These are phyloP conservation scores for Paraplagusia blochii DNA, from an alignment of 2,113 vertebrate genomes.

Conservation along the genomic window DNA sequence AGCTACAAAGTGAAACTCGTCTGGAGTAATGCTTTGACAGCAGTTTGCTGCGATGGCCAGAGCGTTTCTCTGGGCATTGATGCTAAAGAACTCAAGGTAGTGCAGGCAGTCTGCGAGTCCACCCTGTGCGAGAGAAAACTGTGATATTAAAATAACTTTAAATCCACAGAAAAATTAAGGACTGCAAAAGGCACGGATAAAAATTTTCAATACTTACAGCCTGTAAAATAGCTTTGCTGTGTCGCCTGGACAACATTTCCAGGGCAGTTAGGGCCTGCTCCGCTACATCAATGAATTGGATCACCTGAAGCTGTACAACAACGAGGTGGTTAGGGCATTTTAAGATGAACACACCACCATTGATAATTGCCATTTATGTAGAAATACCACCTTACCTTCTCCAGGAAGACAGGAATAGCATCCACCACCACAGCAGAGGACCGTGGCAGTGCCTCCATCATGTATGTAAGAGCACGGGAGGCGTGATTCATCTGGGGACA, in stretches of 20 bases:
- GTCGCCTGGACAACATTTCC: conserved; percentile 97
- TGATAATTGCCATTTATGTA: background rate
- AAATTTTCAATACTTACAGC: conserved; percentile 81
- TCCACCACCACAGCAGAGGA: conserved; percentile 98
- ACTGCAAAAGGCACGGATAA: background rate
- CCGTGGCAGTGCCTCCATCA: conserved; percentile 99
- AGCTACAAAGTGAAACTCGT: conserved; percentile 98
- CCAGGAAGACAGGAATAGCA: conserved; percentile 98
- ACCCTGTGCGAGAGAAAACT: conserved; percentile 74
- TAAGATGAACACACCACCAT: conserved; percentile 20
- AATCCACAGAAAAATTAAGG: background rate
- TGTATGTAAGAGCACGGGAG: conserved; percentile 97
- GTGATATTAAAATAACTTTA: background rate
- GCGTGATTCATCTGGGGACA: conserved; percentile 93
- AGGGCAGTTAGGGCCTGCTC: conserved; percentile 96
- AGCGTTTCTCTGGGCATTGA: conserved; percentile 98
- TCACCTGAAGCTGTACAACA: conserved; percentile 89
- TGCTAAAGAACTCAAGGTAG: conserved; percentile 99
- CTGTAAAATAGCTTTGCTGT: conserved; percentile 99
- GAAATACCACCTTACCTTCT: conserved; percentile 80
- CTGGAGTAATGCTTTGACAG: conserved; percentile 98
- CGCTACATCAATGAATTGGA: conserved; percentile 99
- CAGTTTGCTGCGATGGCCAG: conserved; percentile 98
- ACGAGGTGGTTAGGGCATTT: conserved; percentile 20
- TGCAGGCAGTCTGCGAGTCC: conserved; percentile 95